Base-by-base conservation (phyloP, 2,888 invertebrate genomes). In the Polylopha cassiicola region DNA sequence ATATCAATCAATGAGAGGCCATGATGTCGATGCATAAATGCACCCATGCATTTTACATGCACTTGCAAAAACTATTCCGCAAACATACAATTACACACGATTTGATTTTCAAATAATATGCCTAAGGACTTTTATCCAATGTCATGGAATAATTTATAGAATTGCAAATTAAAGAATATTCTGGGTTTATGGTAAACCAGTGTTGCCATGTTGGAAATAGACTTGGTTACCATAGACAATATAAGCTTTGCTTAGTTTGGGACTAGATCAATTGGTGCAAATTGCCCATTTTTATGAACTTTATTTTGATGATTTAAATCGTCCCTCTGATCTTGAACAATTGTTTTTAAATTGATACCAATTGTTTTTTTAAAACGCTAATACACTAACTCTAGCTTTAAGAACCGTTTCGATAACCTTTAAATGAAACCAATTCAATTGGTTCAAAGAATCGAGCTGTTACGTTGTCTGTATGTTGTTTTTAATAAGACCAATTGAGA, bases 101-200 rank as follows among this genome's bases (percentile, higher is more conserved):
- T 71, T 71, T 67, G 65, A 47, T 70, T 72, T 66, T 62, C 57
- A 66, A 67, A 71, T 69, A 51, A 44, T 52, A 50, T 55, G 44
- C 51, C 29, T 16, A 54, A 67, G 68, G 67, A 65, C 63, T 55
- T 20, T 36, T 44, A 45, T 44, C 68, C 72, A 66, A 66, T 62
- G 65, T 65, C 61, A 24, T 46, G 26, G 58, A 56, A 59, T 20
- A 14, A 46, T 48, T 54, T 58, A 46, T 48, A 53, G 53, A 60
- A 55, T 64, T 71, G 58, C 42, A 49, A 47, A 61, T 57, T 33
- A 43, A 31, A 58, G 67, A 72, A 66, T 57, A 58, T 58, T 71
- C 67, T 71, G 63, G 65, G 57, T 46, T 37, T 53, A 60, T 50
- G 51, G 45, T 50, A 14, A 6, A 10, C 32, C 23, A 14, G 16